Evolutionary conservation across 2,888 invertebrate genomes (phyloP), one percentile per base, ranked within the genome.

Genomic region (Druceiella hillmani): DNA sequence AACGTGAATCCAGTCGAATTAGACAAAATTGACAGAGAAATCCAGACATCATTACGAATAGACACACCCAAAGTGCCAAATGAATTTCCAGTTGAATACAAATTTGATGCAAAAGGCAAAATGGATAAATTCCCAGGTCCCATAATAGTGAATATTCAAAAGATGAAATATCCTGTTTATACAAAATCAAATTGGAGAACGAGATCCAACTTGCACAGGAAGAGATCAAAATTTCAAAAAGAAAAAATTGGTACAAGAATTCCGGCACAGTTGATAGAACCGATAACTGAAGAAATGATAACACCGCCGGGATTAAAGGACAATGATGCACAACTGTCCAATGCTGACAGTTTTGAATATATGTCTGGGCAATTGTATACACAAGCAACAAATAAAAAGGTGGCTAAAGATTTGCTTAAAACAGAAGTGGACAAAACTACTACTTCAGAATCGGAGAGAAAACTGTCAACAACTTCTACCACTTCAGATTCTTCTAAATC

Each of bases 291-390:
- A 38, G 62, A 59, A 56, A 62, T 52, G 51, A 49, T 41, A 52
- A 56, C 3, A 53, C 51, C 16, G 39, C 41, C n/a, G 56, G 55
- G 5, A 47, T 39, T 15, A 52, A 51, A 36, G 53, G 45, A 12
- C 9, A 22, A 13, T 51, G 61, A 54, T 45, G 63, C 61, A 12
- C 66, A 64, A 56, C 41, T 72, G 52, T 57, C 78, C 45, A 74
- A 76, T 52, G 79, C 79, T 17, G 78, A 80, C 50, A 82, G 82
- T 54, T 82, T 82, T 59, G 81, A 82, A 55, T 82, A 81, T 53
- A 64, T 75, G 61, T 72, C 71, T 33, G 74, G 72, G 2, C 66
- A 78, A 50, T 64, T 75, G 38, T 80, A 77, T 20, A 20, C 27
- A 12, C 7, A 11, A 6, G 13, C 25, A 17, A 6, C 13, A 15